These are phyloP conservation scores for Schizopygopsis pylzovi DNA, from an alignment of 2,797 vertebrate species.

Conservation along the genomic window DNA sequence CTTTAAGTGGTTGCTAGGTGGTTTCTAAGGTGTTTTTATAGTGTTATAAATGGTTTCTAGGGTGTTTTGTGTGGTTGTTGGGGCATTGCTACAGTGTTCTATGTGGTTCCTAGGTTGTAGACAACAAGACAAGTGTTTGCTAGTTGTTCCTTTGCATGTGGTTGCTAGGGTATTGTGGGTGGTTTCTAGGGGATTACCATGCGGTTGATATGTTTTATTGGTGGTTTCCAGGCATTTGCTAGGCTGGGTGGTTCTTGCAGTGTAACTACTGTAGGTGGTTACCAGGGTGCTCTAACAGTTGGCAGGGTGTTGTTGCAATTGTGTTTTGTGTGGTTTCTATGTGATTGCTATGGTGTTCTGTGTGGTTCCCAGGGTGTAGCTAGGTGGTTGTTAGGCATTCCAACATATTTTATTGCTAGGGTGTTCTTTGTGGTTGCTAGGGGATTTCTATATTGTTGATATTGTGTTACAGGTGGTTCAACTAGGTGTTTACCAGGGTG, in stretches of 20 bases:
- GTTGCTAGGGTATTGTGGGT: not conserved
- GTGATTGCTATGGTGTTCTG: not conserved
- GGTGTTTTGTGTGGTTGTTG: not conserved
- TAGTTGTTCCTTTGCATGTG: too few species aligned
- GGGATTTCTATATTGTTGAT: not conserved
- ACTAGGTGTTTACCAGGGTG: not conserved
- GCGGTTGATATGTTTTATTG: not conserved
- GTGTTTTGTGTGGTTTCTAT: not conserved
- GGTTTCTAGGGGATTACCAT: not conserved
- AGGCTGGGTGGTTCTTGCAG: not conserved
- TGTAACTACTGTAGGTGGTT: not conserved
- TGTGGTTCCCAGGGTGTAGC: not conserved
- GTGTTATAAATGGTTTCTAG: not conserved
- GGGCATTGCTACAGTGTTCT: too few species aligned
- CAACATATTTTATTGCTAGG: not conserved
- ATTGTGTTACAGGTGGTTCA: not conserved
- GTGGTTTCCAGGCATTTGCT: not conserved
- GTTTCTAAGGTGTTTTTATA: not conserved
- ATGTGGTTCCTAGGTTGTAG: too few species aligned
- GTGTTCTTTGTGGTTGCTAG: not conserved
- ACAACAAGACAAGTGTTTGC: too few species aligned
- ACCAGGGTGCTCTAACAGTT: not conserved
- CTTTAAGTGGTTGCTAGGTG: not conserved
- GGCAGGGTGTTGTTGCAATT: not conserved
- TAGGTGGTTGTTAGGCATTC: not conserved